Base-by-base conservation (phyloP, 2,113 vertebrate genomes). In the Elachura formosa region DNA sequence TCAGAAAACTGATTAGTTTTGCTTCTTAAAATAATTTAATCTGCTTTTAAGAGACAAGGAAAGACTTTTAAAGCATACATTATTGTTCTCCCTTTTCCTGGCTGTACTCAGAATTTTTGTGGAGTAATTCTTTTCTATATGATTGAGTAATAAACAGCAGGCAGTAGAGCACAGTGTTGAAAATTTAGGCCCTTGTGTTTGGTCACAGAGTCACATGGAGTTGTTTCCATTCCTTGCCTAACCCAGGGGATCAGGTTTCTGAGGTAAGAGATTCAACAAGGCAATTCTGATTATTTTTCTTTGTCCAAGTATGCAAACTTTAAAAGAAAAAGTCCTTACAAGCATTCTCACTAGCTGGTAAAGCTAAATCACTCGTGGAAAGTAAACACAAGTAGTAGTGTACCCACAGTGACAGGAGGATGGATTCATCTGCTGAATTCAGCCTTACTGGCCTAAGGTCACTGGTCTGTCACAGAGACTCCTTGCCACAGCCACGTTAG, bases 201-300 rank as follows among this genome's bases (percentile, higher is more conserved):
- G 41, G 54, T 82, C 16, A 23, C 38, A 67, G 83, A 90, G 52
- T 67, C 72, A 48, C 45, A 59, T 25, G 56, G 69, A 2, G 1
- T 11, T 84, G 74, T 83, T 94, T 92, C 93, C 66, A 82, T 87
- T 87, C 84, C 91, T 82, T 45, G 87, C 38, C 89, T 85, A 78
- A 76, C 81, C 36, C 34, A 51, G 61, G 23, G 40, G 36, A 80
- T 91, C 71, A 77, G 19, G 46, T 94, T 91, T 94, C 89, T 69
- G 51, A 92, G 40, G 61, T 75, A 86, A 81, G 73, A 88, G 76
- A 88, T 94, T 92, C 4, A 19, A 92, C 68, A 67, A 52, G 74
- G 45, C 90, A 84, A 86, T 91, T 81, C 40, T 67, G 73, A 84
- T 90, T 90, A 80, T 90, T 95, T 94, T 88, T 33, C 63, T 87